Base-by-base conservation (phyloP, 2,113 vertebrate genomes). In the Dicerorhinus sumatrensis region DNA sequence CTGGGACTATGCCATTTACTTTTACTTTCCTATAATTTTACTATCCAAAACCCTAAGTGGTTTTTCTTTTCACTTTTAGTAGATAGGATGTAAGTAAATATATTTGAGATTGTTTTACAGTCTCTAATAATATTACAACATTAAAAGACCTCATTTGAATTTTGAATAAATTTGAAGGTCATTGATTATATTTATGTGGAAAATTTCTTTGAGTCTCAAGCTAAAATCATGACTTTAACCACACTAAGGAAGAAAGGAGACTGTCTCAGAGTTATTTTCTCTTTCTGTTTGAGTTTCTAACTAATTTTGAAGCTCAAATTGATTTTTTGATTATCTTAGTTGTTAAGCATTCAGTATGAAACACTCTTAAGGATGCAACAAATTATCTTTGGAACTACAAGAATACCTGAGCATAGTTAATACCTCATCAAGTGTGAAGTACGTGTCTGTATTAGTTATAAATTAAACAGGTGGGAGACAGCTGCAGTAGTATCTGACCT, bases 281-380 rank as follows among this genome's bases (percentile, higher is more conserved):
- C 33, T 88, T 96, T 94, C 54, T 73, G 18, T 63, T 85, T 42
- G 60, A 94, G 27, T 69, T 82, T n/a, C n/a, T 79, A 76, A 96
- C n/a, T 79, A 76, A 96, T 63, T 96, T 95, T 81, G 36, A 83
- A 77, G 48, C 21, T 77, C 92, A 96, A 84, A 90, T 72, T 4
- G 76, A 80, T 60, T 65, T 93, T 88, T 70, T 94, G 8, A 94
- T 89, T 79, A 72, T n/a, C 10, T 90, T 73, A 46, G 21, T 80
- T 91, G 63, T 89, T 79, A 91, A 79, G 14, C 42, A 89, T 96
- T 95, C 67, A 75, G 46, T 54, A 58, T 82, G 36, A 85, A 95
- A 73, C 33, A 65, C 75, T 91, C n/a, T 89, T 46, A 93, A 89
- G 11, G 17, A n/a, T 70, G n/a, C 48, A 97, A 85, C n/a, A 77